These are phyloP conservation scores for Agrotis clavis DNA, from an alignment of 2,888 invertebrate species.

Conservation along the genomic window DNA sequence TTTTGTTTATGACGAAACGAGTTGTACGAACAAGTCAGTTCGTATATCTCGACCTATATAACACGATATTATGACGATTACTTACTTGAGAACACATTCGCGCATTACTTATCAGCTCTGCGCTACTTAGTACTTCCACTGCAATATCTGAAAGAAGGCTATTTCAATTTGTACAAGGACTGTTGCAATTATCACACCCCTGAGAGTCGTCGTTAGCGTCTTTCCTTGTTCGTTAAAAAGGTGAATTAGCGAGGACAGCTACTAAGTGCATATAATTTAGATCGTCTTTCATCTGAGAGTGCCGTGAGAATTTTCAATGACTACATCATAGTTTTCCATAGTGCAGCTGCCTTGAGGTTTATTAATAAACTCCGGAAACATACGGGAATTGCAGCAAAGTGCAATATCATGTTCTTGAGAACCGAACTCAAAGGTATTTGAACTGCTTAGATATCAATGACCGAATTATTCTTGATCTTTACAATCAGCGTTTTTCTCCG, in stretches of 20 bases:
- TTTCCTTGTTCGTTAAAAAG: conserved; percentile 26
- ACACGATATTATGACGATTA: conserved; percentile 26
- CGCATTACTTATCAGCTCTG: conserved; percentile 41
- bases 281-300: conserved; percentile 1
- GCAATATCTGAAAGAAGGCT: conserved; percentile 41
- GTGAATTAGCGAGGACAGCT: not conserved
- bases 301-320: conserved; percentile 26
- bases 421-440: conserved; percentile 35
- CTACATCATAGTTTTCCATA: conserved; percentile 30
- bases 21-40: conserved; percentile 9
- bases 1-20: conserved; percentile 58
- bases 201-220: conserved; percentile 15
- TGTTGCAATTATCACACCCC: conserved; percentile 14
- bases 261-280: conserved; percentile 9
- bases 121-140: conserved; percentile 11
- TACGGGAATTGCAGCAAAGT: conserved; percentile 34
- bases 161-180: conserved; percentile 29
- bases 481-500: conserved; percentile 8
- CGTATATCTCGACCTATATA: conserved; percentile 43
- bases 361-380: conserved; percentile 51
- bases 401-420: conserved; percentile 47
- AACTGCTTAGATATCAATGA: conserved; percentile 41
- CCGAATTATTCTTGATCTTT: conserved; percentile 45
- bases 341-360: conserved; percentile 35
- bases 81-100: conserved; percentile 17